A percentile compares a stretch with the other conserved stretches of the same genome.
Evolutionary conservation across 2,113 vertebrate species (phyloP).

Genomic region (Prolemur simus): DNA sequence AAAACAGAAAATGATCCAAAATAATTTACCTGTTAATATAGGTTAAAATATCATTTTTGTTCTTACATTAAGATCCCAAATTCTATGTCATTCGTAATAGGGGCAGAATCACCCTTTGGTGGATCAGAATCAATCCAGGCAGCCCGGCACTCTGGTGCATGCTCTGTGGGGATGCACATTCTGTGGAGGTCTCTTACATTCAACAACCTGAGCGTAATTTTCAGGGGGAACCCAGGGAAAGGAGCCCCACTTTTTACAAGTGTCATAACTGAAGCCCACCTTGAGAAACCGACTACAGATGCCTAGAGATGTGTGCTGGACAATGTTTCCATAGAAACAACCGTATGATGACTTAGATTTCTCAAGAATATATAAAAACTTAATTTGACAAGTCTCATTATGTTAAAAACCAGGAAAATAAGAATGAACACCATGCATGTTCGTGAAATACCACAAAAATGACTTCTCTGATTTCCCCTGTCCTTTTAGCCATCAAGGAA

Average conservation of each 20-base stretch:
- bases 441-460: not conserved
- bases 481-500: not conserved
- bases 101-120: not conserved
- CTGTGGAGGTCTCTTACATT: rapidly evolving
- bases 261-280: not conserved
- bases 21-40: not conserved
- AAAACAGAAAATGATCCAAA: not conserved
- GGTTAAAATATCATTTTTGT: not conserved
- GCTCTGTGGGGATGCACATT: no score
- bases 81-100: not conserved
- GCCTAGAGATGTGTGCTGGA: not conserved
- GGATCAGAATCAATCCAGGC: not conserved
- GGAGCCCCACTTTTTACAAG: not conserved
- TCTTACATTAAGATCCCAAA: not conserved
- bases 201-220: not conserved
- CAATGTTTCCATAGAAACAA: not conserved
- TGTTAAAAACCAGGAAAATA: not conserved
- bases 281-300: not conserved
- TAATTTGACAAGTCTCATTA: not conserved
- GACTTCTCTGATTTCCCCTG: not conserved
- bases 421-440: not conserved
- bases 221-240: not conserved
- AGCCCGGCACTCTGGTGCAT: rapidly evolving
- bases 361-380: not conserved
- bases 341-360: not conserved